Evolutionary conservation across 2,797 vertebrate genomes (phyloP).

Genomic region (Sebastes alutus): DNA sequence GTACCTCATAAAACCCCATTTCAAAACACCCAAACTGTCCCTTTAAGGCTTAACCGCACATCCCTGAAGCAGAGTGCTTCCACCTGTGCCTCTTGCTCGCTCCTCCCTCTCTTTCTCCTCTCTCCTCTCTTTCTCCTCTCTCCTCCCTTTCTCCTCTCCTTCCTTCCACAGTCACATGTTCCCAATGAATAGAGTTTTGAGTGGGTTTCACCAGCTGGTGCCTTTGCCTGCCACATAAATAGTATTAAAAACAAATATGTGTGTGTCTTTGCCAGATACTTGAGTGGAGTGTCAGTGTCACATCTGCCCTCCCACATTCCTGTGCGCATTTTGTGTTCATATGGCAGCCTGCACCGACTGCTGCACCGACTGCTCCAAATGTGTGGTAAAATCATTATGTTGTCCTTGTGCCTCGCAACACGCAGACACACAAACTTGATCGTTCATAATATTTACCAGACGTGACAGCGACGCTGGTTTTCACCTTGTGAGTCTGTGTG

Average conservation of each 20-base stretch:
- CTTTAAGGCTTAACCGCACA: constrained; percentile 17
- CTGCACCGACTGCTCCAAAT: constrained; percentile 15
- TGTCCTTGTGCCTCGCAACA: constrained; percentile 8
- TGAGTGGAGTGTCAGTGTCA: constrained; percentile 55
- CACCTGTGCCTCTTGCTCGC: constrained; percentile 62
- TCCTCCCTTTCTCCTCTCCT: constrained; percentile 17
- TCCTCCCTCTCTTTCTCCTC: not conserved
- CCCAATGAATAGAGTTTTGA: constrained; percentile 70
- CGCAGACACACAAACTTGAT: not conserved
- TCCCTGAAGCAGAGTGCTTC: constrained; percentile 61
- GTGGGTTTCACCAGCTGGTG: constrained; percentile 79
- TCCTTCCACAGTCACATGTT: constrained; percentile 59
- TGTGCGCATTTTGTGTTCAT: constrained; percentile 37
- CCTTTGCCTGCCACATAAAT: constrained; percentile 72
- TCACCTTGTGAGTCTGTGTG: not conserved
- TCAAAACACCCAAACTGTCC: not conserved
- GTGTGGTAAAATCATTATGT: constrained; percentile 22
- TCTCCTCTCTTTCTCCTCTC: constrained; percentile 3
- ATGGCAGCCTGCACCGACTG: constrained; percentile 25
- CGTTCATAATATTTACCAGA: not conserved
- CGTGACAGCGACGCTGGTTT: not conserved
- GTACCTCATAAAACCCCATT: not conserved
- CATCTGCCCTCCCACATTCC: constrained; percentile 58
- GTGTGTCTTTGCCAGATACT: constrained; percentile 54
- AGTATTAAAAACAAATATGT: constrained; percentile 61